phyloP scores from a whole-genome alignment of 2,888 invertebrate species.

The Eremobia ochroleuca region DNA sequence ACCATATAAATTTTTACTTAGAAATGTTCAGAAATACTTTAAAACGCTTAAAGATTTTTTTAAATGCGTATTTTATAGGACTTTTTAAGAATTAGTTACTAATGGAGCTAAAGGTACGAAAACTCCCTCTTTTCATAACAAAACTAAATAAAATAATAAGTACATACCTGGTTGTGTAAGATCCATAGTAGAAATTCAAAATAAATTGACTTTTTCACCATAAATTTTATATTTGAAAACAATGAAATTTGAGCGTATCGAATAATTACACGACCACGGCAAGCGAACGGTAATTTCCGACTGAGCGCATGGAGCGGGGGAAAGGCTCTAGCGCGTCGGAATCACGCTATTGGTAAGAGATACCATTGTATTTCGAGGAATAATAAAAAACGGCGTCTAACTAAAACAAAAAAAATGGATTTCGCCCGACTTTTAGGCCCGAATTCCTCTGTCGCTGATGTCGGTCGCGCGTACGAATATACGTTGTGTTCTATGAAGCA shows the following conservation, averaged over 20 bases:
- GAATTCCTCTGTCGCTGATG: constrained; percentile 29
- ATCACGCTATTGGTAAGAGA: background rate
- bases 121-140: too few relatives aligned
- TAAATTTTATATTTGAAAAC: too few relatives aligned
- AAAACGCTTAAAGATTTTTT: too few relatives aligned
- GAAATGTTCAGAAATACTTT: background rate
- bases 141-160: too few relatives aligned
- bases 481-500: constrained; percentile 45
- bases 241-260: background rate
- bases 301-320: background rate
- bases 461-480: constrained; percentile 48
- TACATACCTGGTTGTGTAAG: too few relatives aligned
- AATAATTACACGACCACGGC: background rate
- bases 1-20: background rate
- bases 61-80: background rate
- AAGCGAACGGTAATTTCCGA: constrained; percentile 1
- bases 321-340: too few relatives aligned
- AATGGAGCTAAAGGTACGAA: too few relatives aligned
- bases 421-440: background rate
- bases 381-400: too few relatives aligned
- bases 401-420: background rate
- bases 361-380: too few relatives aligned
- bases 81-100: background rate
- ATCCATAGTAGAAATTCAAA: too few relatives aligned
- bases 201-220: too few relatives aligned